phyloP scores from a whole-genome alignment of 2,113 vertebrate species.

The Alexandromys fortis region DNA sequence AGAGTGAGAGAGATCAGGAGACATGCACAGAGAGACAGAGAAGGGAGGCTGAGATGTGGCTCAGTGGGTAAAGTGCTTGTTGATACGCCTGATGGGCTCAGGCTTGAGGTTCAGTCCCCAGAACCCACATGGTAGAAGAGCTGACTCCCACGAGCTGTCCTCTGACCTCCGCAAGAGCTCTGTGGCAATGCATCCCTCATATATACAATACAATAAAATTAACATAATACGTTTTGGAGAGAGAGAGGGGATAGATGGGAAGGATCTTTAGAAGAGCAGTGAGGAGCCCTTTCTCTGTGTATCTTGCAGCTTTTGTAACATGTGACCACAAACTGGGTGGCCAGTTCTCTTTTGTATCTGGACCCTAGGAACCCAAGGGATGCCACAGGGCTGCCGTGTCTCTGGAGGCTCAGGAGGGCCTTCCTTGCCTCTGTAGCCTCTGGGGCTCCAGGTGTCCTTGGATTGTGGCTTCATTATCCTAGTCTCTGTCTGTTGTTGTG shows the following conservation, averaged over 20 bases:
- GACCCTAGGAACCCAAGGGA: neutral
- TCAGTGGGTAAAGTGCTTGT: neutral
- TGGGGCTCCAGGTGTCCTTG: neutral
- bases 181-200: neutral
- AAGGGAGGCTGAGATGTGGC: neutral
- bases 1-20: neutral
- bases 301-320: neutral
- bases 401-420: neutral
- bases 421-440: neutral
- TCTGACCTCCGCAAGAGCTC: neutral
- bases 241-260: neutral
- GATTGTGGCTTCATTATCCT: too few species aligned
- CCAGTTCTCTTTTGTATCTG: neutral
- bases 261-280: neutral
- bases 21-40: neutral
- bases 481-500: accelerated
- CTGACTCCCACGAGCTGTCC: neutral
- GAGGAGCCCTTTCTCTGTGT: too few species aligned
- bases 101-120: neutral
- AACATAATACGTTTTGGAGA: neutral
- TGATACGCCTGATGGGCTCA: neutral
- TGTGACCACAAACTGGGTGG: neutral
- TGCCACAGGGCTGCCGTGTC: too few species aligned
- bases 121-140: neutral
- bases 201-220: neutral